Base-by-base conservation (phyloP, 2,888 invertebrate genomes). In the Lordiphosa andalusiaca region DNA sequence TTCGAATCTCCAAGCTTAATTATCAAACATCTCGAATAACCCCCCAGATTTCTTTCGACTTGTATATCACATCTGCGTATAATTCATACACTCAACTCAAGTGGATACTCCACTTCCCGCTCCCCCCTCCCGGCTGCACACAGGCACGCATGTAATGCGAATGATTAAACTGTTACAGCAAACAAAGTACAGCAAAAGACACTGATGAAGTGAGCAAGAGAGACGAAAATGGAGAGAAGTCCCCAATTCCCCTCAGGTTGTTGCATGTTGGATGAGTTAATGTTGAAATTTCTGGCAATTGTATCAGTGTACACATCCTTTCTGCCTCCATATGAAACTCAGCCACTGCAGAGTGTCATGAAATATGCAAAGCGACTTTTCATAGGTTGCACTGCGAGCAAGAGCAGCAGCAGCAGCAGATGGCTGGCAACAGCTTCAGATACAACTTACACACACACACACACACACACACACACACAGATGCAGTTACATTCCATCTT, bases 281-380 rank as follows among this genome's bases (percentile, higher is more conserved):
- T 67, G 71, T 61, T 46, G 64, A 65, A 67, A 66, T 47, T 66
- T 66, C 63, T 53, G 74, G 74, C 78, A 81, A 66, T 81, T 67
- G 57, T 53, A 49, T 42, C 53, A 71, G 35, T 38, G 51, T 49
- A 6, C 23, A 23, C 19, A 2, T 5, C 35, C 35, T 36, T 19
- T 19, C 36, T 16, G 66, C 16, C 23, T n/a, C n/a, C 19, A 16
- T 16, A 39, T 16, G 13, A 39, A 21, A n/a, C 19, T 12, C 12
- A 12, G 23, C n/a, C 41, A 12, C n/a, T 25, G 23, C 6, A 12
- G 46, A 54, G 64, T n/a, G 44, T 61, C 59, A 73, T 77, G 80
- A 77, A 77, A 77, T 84, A 77, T 77, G 84, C 78, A 82, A 73
- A 84, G 55, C 68, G 48, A 84, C 68, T 73, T 70, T 60, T 77